Base-by-base conservation (phyloP, 2,888 invertebrate species). In the Morpho achilles region DNA sequence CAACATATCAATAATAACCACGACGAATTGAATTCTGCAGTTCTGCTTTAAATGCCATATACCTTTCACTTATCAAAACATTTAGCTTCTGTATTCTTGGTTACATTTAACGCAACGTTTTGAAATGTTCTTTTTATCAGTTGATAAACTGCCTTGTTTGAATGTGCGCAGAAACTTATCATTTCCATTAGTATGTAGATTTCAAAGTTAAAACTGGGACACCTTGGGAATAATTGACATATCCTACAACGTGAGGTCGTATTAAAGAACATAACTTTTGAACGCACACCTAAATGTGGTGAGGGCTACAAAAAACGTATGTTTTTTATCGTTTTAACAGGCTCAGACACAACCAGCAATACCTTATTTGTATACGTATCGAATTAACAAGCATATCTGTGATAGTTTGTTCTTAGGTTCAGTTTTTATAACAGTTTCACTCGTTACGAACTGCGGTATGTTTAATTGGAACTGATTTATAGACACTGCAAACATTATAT, bases 121-220 rank as follows among this genome's bases (percentile, higher is more conserved):
- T 60, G 61, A 57, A 56, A 64, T 52, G 56, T 59, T 7, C 58
- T 56, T 59, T 62, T 64, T 65, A 65, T 69, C 64, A 60, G 57
- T 52, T 58, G 59, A 55, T 62, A 64, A 65, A 65, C 61, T 57
- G 58, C 51, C 60, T 61, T 59, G 58, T 61, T 58, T 39, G 58
- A 61, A 51, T 60, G 60, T 56, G 58, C 49, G 57, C 58, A 57
- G 55, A 41, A 60, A 57, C 61, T 64, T 68, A 65, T 66, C 66
- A 60, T 67, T 52, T 59, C 50, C 69, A 68, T 72, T 68, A 69
- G 61, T 65, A 69, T 70, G 69, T 69, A 69, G 65, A 70, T 72
- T 68, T 63, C 49, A 53, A 58, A 67, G 61, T 59, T 56, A 62
- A 70, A 68, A 71, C 63, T 66, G 56, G 63, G 61, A 58, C 66